Evolutionary conservation across 2,797 vertebrate genomes (phyloP).

Genomic region (Lutjanus campechanus): DNA sequence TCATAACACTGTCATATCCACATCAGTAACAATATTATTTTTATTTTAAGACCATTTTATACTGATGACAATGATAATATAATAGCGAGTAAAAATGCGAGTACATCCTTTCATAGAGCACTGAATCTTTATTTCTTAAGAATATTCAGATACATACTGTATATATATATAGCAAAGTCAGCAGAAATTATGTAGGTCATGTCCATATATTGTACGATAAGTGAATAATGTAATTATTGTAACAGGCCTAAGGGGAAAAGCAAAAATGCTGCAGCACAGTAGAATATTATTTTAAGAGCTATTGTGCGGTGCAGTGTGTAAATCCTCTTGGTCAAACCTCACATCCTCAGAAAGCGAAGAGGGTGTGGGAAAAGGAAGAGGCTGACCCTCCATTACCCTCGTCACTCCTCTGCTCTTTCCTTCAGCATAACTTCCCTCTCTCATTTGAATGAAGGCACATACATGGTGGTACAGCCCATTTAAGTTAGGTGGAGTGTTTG

Average conservation of each 20-base stretch:
- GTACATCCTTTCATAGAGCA: too few relatives aligned
- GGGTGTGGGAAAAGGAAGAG: slow-evolving; percentile 64
- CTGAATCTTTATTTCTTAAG: too few relatives aligned
- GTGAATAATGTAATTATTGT: too few relatives aligned
- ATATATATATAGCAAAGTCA: too few relatives aligned
- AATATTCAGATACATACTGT: too few relatives aligned
- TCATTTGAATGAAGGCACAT: slow-evolving; percentile 23
- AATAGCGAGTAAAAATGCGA: too few relatives aligned
- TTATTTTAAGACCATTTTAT: too few relatives aligned
- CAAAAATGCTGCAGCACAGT: background rate
- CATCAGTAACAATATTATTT: too few relatives aligned
- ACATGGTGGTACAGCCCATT: background rate
- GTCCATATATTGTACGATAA: too few relatives aligned
- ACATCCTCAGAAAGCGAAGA: slow-evolving; percentile 72
- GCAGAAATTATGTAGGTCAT: too few relatives aligned
- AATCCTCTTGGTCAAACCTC: slow-evolving; percentile 56
- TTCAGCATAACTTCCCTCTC: slow-evolving; percentile 23
- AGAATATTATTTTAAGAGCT: slow-evolving; percentile 35
- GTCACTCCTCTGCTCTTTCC: slow-evolving; percentile 28
- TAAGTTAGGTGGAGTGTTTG: background rate
- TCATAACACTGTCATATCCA: too few relatives aligned
- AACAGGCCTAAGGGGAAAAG: background rate
- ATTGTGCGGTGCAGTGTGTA: slow-evolving; percentile 53
- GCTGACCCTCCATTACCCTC: slow-evolving; percentile 42
- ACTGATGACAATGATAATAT: too few relatives aligned